A percentile compares a stretch with the other conserved stretches of the same genome.
These are phyloP conservation scores for Eulithis testata DNA, from an alignment of 2,888 invertebrate species.

Conservation along the genomic window DNA sequence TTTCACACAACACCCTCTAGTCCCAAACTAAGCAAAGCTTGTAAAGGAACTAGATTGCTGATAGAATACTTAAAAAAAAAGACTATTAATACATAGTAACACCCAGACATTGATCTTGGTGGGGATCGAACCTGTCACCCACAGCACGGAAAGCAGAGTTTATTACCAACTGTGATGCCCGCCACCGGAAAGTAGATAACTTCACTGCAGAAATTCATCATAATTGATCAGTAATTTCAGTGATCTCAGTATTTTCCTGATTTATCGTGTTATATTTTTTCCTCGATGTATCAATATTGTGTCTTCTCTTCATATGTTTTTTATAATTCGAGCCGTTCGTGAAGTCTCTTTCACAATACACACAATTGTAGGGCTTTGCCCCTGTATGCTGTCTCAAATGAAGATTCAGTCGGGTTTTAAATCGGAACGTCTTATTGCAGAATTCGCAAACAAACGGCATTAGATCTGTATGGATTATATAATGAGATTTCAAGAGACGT, in stretches of 20 bases:
- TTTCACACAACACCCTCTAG: no score
- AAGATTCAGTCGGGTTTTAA: conserved; percentile 74
- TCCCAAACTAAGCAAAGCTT: no score
- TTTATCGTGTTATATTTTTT: conserved; percentile 56
- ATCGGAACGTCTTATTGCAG: conserved; percentile 76
- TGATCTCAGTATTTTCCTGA: conserved; percentile 42
- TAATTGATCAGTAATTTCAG: conserved; percentile 18
- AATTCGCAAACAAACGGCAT: conserved; percentile 74
- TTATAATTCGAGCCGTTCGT: conserved; percentile 80
- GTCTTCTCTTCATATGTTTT: conserved; percentile 78
- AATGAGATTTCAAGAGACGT: conserved; percentile 77
- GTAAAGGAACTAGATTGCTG: no score
- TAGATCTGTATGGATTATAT: conserved; percentile 76
- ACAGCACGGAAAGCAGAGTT: no score
- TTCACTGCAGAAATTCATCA: background rate
- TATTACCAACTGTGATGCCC: no score
- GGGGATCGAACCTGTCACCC: no score
- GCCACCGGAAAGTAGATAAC: no score
- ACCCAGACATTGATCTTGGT: no score
- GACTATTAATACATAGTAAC: no score
- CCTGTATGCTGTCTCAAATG: conserved; percentile 79
- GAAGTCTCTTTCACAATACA: conserved; percentile 73
- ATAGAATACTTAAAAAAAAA: no score
- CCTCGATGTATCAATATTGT: conserved; percentile 73
- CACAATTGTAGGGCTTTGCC: conserved; percentile 74